Evolutionary conservation across 2,113 vertebrate genomes (phyloP).

Genomic region (Eulemur macaco): DNA sequence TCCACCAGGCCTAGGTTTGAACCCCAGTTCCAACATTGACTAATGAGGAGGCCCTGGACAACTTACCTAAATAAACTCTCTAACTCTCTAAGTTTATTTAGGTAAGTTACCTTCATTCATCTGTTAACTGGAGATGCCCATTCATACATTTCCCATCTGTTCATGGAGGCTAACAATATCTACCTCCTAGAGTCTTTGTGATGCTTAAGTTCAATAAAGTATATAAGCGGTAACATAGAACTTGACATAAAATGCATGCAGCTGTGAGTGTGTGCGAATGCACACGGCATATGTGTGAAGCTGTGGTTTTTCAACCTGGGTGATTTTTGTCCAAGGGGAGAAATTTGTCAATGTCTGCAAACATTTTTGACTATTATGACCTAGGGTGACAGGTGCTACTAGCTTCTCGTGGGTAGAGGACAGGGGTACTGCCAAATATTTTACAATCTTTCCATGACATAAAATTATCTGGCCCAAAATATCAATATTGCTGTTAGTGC

Average conservation of each 20-base stretch:
- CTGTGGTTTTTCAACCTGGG: background rate
- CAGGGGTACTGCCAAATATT: background rate
- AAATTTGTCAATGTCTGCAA: background rate
- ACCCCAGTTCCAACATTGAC: background rate
- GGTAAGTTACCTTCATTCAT: background rate
- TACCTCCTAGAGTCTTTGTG: background rate
- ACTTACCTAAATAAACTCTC: background rate
- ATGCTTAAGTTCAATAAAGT: background rate
- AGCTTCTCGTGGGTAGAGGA: background rate
- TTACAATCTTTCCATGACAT: background rate
- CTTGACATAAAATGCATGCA: background rate
- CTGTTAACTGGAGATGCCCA: background rate
- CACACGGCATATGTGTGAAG: slow-evolving; percentile 15
- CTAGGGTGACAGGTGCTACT: background rate
- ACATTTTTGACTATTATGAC: background rate
- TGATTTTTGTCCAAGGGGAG: background rate
- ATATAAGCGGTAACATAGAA: background rate
- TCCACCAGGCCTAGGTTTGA: background rate
- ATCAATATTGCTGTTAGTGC: background rate
- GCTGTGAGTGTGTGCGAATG: accelerated
- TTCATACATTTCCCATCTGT: background rate
- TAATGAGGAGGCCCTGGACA: background rate
- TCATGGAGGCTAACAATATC: background rate
- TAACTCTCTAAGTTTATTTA: background rate
- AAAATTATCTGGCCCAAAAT: background rate